Conservation (phyloP, 2,113 vertebrate genomes). For the Lonchura striata region DNA sequence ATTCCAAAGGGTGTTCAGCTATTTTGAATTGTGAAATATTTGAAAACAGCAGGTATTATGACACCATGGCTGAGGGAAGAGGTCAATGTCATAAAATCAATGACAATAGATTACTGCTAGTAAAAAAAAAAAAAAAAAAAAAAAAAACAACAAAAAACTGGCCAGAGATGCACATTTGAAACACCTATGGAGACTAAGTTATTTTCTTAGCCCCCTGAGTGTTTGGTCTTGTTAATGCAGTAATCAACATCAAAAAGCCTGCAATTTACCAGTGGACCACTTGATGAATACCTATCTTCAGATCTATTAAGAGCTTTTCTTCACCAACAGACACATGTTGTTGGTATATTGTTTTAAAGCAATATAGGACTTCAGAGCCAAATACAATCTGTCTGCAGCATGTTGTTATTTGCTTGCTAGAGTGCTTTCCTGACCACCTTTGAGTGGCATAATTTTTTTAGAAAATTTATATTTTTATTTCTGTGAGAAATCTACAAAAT, state of each 20-base stretch:
- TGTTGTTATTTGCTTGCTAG: neutral
- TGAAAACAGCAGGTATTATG: neutral
- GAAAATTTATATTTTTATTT: neutral
- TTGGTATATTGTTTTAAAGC: neutral
- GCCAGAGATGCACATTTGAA: neutral
- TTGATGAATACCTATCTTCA: neutral
- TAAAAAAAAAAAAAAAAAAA: neutral
- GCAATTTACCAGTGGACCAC: neutral
- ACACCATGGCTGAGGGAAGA: neutral
- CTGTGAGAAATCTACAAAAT: neutral
- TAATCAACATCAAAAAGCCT: neutral
- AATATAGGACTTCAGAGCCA: neutral
- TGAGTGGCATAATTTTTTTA: neutral
- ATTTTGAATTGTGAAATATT: neutral
- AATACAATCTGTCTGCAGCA: neutral
- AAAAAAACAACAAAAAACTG: neutral
- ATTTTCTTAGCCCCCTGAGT: neutral
- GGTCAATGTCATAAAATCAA: neutral
- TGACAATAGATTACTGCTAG: neutral
- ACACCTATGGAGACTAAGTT: neutral
- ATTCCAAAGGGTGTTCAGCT: neutral
- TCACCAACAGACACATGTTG: neutral
- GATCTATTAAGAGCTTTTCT: neutral
- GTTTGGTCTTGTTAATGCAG: neutral
- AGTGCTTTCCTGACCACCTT: neutral